Evolutionary conservation across 2,113 vertebrate genomes (phyloP).

Genomic region (Morone chrysops): DNA sequence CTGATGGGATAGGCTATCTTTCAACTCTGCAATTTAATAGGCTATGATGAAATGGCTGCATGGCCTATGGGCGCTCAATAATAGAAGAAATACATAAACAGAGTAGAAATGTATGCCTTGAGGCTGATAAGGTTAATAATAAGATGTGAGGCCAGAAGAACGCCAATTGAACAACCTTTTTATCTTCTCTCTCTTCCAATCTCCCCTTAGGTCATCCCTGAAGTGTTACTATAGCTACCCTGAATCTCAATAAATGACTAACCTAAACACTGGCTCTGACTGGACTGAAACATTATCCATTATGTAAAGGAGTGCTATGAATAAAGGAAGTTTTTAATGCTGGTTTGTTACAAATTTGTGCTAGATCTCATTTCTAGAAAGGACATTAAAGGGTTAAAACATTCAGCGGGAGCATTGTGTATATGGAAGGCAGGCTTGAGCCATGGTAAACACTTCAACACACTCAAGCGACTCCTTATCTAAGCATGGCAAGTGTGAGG

Average conservation of each 20-base stretch:
- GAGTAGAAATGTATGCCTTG: slow-evolving; percentile 19
- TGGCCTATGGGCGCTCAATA: slow-evolving; percentile 37
- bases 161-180: slow-evolving; percentile 20
- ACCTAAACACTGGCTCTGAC: slow-evolving; percentile 6
- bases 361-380: neutral
- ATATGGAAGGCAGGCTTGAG: slow-evolving; percentile 52
- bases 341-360: slow-evolving; percentile 26
- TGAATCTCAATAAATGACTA: slow-evolving; percentile 17
- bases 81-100: slow-evolving; percentile 41
- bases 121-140: slow-evolving; percentile 60
- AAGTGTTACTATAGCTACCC: slow-evolving; percentile 9
- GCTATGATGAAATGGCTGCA: slow-evolving; percentile 46
- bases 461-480: slow-evolving; percentile 78
- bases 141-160: slow-evolving; percentile 28
- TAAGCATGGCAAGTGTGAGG: slow-evolving; percentile 70
- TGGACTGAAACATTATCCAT: slow-evolving; percentile 29
- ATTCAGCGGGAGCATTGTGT: slow-evolving; percentile 50
- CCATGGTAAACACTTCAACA: slow-evolving; percentile 79
- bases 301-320: slow-evolving; percentile 9
- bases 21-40: slow-evolving; percentile 52
- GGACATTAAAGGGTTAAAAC: slow-evolving; percentile 59
- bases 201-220: slow-evolving; percentile 30
- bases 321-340: slow-evolving; percentile 33
- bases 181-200: slow-evolving; percentile 22
- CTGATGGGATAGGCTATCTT: slow-evolving; percentile 51